Evolutionary conservation across 2,113 vertebrate species (phyloP).

Genomic region (Eclectus roratus): DNA sequence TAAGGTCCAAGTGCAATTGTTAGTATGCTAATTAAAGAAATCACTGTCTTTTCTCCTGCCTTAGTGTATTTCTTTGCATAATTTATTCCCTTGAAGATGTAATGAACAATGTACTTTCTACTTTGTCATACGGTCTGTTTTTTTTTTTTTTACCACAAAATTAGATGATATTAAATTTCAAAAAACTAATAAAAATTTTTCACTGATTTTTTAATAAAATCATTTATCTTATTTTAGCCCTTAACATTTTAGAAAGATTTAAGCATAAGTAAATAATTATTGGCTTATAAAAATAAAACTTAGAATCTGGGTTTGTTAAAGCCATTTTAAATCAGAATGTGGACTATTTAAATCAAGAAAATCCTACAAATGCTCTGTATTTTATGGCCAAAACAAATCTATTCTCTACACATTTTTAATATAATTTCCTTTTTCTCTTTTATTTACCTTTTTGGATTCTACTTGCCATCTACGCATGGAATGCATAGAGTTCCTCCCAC

Average conservation of each 20-base stretch:
- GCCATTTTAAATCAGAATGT: not conserved
- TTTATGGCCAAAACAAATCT: not conserved
- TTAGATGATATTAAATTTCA: not conserved
- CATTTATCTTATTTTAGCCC: not conserved
- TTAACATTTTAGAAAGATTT: not conserved
- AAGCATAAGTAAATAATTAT: not conserved
- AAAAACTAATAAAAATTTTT: not conserved
- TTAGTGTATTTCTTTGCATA: not conserved
- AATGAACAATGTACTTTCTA: not conserved
- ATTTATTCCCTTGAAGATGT: not conserved
- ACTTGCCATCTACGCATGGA: not conserved
- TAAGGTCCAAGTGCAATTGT: not conserved
- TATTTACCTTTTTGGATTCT: not conserved
- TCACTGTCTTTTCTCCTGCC: not conserved
- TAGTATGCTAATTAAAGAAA: not conserved
- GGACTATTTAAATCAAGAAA: not conserved
- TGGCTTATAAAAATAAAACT: not conserved
- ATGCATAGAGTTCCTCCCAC: not conserved
- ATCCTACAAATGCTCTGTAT: not conserved
- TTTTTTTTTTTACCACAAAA: not conserved
- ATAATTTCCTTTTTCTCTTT: not conserved
- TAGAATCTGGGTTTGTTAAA: not conserved
- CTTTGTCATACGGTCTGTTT: rapidly evolving
- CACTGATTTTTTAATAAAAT: not conserved
- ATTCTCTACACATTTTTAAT: not conserved